Base-by-base conservation (phyloP, 2,113 vertebrate genomes). In the Cygnus atratus region DNA sequence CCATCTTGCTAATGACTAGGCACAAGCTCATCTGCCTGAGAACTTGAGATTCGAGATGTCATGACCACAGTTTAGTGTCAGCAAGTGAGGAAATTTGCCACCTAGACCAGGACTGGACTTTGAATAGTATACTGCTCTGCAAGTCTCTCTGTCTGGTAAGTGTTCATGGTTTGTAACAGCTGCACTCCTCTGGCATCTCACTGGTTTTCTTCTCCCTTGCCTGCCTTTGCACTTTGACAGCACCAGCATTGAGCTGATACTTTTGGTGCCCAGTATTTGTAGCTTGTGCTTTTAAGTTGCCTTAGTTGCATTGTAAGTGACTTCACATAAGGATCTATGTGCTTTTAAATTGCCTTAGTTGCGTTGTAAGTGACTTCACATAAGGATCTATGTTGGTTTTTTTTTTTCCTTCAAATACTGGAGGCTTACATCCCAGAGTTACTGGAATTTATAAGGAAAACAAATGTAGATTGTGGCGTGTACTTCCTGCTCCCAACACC, bases 221-320 rank as follows among this genome's bases (percentile, higher is more conserved):
- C 26, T 3, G 3, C 44, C 75, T 61, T 33, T 72, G 48, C 5
- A 17, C 35, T 95, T 52, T 61, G 37, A 68, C 24, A 84, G 33
- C 8, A 19, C 37, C 28, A 54, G 41, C 13, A 44, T 67, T 87
- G 54, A 65, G 26, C 59, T 68, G 43, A 50, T 29, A 10, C 26
- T 80, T 76, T 2, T 71, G 24, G 7, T 9, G 7, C 16, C 44
- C 57, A 39, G n/a, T 72, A 44, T 85, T 59, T 31, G 46, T 71
- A 43, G 11, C 46, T 92, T 18, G 28, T 73, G 41, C 46, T 94
- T 86, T 58, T 63, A 71, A 57, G 28, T 81, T 84, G 77, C 76
- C 61, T 57, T 24, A 54, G 35, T 62, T 79, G 63, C 10, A 21
- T 67, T 63, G 13, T n/a, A 88, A 8, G 2, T 37, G 28, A 21